Evolutionary conservation across 2,888 invertebrate genomes (phyloP).

Genomic region (Tipula unca): DNA sequence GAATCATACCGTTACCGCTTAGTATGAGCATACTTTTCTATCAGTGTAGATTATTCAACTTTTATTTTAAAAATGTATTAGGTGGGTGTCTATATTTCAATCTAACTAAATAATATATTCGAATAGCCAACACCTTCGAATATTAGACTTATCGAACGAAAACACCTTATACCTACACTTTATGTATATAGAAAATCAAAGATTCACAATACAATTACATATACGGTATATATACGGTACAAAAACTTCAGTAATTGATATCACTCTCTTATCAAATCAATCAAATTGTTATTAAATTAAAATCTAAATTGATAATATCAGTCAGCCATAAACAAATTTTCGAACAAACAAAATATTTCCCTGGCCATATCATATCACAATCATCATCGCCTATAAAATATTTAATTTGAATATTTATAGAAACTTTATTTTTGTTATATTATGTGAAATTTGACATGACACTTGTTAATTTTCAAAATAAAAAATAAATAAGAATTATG

Average conservation of each 20-base stretch:
- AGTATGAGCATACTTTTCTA: too few species aligned
- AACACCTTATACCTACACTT: too few species aligned
- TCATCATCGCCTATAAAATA: not conserved
- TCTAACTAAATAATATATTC: too few species aligned
- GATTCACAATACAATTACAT: not conserved
- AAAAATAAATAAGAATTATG: too few species aligned
- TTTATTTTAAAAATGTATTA: too few species aligned
- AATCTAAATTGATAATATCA: not conserved
- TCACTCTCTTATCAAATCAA: not conserved
- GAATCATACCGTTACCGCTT: too few species aligned
- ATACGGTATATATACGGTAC: too few species aligned
- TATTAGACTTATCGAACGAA: too few species aligned
- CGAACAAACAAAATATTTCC: not conserved
- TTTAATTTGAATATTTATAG: not conserved
- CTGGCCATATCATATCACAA: not conserved
- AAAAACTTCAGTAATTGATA: conserved; percentile 4
- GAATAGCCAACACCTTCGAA: too few species aligned
- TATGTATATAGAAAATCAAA: too few species aligned
- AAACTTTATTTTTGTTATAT: not conserved
- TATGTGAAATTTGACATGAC: not conserved
- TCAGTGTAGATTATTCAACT: too few species aligned
- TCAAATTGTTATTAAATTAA: not conserved
- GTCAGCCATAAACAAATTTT: not conserved
- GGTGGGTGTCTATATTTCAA: too few species aligned
- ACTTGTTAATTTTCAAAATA: not conserved